A percentile compares a stretch with the other conserved stretches of the same genome.
These are phyloP conservation scores for Ammodytes marinus DNA, from an alignment of 2,113 vertebrate species.

Conservation along the genomic window DNA sequence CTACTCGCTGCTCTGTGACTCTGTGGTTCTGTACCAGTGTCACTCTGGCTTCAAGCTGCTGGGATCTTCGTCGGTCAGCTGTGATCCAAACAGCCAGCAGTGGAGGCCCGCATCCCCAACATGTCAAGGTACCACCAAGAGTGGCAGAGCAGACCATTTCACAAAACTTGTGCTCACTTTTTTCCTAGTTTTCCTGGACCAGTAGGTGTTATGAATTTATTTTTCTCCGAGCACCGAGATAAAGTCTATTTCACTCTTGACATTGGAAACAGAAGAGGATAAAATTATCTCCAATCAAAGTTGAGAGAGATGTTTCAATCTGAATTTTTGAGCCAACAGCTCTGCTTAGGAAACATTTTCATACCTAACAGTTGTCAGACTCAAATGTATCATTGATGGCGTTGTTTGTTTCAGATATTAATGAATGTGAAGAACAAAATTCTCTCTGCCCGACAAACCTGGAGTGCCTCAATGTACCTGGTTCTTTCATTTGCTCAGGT, in stretches of 20 bases:
- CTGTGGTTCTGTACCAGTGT: conserved; percentile 80
- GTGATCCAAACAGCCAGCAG: conserved; percentile 73
- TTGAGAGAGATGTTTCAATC: background rate
- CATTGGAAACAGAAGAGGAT: too few species aligned
- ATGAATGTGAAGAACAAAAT: conserved; percentile 79
- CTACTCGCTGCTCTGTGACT: conserved; percentile 82
- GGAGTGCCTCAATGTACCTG: conserved; percentile 80
- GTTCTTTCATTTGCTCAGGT: conserved; percentile 83
- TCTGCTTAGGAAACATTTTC: too few species aligned
- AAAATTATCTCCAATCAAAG: too few species aligned
- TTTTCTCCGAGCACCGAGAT: too few species aligned
- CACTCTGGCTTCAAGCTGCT: conserved; percentile 78
- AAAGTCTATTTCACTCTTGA: too few species aligned
- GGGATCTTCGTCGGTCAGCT: conserved; percentile 80
- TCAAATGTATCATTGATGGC: background rate
- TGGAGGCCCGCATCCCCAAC: conserved; percentile 81
- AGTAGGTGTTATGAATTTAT: too few species aligned
- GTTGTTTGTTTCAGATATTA: conserved; percentile 73
- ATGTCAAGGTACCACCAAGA: conserved; percentile 77
- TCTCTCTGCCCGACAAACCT: conserved; percentile 73
- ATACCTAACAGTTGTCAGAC: too few species aligned
- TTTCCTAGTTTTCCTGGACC: too few species aligned
- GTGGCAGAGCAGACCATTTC: too few species aligned
- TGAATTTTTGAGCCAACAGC: background rate
- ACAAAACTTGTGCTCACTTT: too few species aligned